Conservation (phyloP, 2,113 vertebrate species). For the Prolemur simus region DNA sequence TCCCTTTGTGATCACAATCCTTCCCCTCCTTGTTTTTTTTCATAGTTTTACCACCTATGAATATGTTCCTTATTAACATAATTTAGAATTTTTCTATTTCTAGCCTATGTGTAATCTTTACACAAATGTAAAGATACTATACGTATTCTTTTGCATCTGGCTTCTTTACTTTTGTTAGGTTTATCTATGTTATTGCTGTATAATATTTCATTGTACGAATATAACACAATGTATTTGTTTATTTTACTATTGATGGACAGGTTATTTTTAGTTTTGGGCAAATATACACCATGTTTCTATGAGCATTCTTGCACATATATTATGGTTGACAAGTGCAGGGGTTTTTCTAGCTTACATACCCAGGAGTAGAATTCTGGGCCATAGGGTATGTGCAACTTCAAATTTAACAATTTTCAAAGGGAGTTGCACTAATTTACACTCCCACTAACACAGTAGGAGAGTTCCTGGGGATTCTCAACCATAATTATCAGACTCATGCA, state of each 20-base stretch:
- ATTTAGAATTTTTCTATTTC: background rate
- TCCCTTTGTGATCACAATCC: background rate
- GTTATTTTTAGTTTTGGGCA: background rate
- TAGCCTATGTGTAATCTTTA: background rate
- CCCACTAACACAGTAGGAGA: background rate
- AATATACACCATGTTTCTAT: background rate
- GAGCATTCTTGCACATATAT: background rate
- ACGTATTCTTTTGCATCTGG: background rate
- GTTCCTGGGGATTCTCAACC: background rate
- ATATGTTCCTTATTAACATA: background rate
- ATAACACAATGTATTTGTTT: background rate
- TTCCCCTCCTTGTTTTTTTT: background rate
- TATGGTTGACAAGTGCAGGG: background rate
- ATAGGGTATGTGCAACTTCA: background rate
- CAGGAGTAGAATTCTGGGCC: background rate
- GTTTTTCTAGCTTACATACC: background rate
- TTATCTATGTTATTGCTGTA: background rate
- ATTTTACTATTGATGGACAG: background rate
- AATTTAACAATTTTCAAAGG: background rate
- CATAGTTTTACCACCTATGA: background rate
- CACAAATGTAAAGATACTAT: background rate
- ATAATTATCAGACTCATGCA: background rate
- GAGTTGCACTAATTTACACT: background rate
- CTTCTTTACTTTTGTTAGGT: background rate
- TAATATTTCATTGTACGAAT: background rate